These are phyloP conservation scores for Sus scrofa DNA, from an alignment of 2,113 vertebrate species.

Conservation along the genomic window DNA sequence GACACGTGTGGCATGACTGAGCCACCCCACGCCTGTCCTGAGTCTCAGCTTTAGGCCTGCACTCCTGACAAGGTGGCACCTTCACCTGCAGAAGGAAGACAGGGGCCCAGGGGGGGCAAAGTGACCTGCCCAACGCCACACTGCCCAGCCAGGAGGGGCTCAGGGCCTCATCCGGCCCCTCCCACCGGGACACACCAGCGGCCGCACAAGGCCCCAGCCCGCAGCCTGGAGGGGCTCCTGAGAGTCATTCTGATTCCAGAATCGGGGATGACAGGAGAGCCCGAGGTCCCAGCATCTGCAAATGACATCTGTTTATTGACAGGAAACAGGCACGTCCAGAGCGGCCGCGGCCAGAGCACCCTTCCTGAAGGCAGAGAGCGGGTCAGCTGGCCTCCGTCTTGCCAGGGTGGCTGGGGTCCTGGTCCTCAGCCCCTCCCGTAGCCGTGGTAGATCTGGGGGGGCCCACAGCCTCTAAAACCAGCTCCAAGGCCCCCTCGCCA, in stretches of 20 bases:
- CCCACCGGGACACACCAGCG: fast-evolving
- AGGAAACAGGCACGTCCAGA: background rate
- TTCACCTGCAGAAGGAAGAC: background rate
- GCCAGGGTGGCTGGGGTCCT: background rate
- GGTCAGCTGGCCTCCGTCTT: slow-evolving; percentile 30
- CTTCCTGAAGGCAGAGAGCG: background rate
- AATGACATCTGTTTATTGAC: slow-evolving; percentile 50
- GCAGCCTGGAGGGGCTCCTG: fast-evolving
- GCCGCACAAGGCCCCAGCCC: background rate
- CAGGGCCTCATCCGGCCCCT: fast-evolving
- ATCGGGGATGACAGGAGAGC: background rate
- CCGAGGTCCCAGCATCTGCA: fast-evolving
- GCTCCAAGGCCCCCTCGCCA: slow-evolving; percentile 89
- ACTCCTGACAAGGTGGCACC: background rate
- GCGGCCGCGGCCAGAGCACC: background rate
- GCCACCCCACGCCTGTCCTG: fast-evolving
- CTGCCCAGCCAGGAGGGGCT: too few species aligned
- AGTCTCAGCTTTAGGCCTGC: fast-evolving
- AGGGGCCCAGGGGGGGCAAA: background rate
- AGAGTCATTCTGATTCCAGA: background rate
- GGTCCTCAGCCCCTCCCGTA: background rate
- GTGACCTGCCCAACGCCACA: background rate
- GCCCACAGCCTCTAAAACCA: slow-evolving; percentile 83
- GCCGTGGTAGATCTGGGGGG: background rate
- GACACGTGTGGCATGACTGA: too few species aligned